Evolutionary conservation across 1,140 invertebrate species (phyloP), one percentile per base, ranked within the genome.

Genomic region (Euwallacea similis): DNA sequence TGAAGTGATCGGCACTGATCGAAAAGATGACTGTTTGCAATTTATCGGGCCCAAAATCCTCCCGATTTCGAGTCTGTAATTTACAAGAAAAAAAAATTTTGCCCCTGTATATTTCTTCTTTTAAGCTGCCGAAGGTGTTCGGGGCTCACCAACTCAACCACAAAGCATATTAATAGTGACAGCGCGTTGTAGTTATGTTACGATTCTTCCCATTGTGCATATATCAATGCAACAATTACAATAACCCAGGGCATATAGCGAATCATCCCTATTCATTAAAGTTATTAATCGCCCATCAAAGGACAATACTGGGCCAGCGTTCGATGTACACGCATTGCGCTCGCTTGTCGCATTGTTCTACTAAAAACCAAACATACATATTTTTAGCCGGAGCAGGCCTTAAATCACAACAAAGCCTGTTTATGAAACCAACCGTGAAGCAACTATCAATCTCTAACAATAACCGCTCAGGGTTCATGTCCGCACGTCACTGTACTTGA

Each of bases 391-490:
- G 44, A 44, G 56, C 56, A 60, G 59, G 41, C 56, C 44, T 69
- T 64, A 56, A 62, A 62, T 70, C 61, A 64, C 68, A 44, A 58
- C 60, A 64, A 64, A 64, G 55, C 61, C 68, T 63, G 68, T 70
- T 70, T 62, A 70, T 70, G 56, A 63, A 70, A 63, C 59, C 60
- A 64, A 70, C 68, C 68, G 47, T 70, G 59, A 64, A 70, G 60
- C 7, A 60, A 70, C 68, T 50, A 50, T 70, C 61, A 70, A 70
- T 70, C 68, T 70, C 68, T 44, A 54, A 47, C 59, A 63, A 62
- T 63, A 70, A 59, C 58, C 58, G 47, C 66, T 58, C 66, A 55
- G 64, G 64, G 66, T 60, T 69, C 66, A 69, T 69, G 66, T 69
- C 66, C 58, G 58, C 66, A 53, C 66, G 58, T 69, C 66, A 62